Evolutionary conservation across 2,113 vertebrate species (phyloP).

Genomic region (Ctenodactylus gundi): DNA sequence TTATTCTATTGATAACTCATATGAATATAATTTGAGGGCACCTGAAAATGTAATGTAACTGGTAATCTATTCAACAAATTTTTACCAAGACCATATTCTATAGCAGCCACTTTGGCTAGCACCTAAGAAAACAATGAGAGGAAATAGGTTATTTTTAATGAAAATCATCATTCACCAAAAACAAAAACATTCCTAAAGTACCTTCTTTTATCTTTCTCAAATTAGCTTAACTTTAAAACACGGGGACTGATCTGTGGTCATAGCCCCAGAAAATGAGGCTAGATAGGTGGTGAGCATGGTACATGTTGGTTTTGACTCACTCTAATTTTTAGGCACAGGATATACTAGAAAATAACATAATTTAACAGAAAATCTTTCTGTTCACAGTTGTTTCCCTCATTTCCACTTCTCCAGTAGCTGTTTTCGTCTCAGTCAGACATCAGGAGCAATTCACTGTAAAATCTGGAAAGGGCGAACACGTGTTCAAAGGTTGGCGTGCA

Average conservation of each 20-base stretch:
- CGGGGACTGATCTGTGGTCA: not conserved
- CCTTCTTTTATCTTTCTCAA: not conserved
- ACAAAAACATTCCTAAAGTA: not conserved
- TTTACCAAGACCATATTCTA: not conserved
- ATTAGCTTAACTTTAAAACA: not conserved
- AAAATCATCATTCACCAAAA: not conserved
- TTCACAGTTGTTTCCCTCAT: not conserved
- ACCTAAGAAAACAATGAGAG: not conserved
- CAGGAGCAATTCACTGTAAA: not conserved
- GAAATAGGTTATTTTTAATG: not conserved
- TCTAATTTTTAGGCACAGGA: not conserved
- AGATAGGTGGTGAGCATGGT: not conserved
- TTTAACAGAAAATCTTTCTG: constrained; percentile 9
- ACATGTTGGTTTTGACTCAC: not conserved
- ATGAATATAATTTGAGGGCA: not conserved
- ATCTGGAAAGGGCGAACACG: not conserved
- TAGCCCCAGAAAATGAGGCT: not conserved
- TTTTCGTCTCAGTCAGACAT: not conserved
- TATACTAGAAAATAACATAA: not conserved
- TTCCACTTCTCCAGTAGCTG: not conserved
- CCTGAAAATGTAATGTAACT: not conserved
- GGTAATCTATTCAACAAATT: not conserved
- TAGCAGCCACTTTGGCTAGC: not conserved
- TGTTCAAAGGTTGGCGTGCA: constrained; percentile 47
- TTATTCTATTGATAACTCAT: constrained; percentile 12